phyloP scores from a whole-genome alignment of 2,113 vertebrate species.

The Mesembrinibis cayennensis region DNA sequence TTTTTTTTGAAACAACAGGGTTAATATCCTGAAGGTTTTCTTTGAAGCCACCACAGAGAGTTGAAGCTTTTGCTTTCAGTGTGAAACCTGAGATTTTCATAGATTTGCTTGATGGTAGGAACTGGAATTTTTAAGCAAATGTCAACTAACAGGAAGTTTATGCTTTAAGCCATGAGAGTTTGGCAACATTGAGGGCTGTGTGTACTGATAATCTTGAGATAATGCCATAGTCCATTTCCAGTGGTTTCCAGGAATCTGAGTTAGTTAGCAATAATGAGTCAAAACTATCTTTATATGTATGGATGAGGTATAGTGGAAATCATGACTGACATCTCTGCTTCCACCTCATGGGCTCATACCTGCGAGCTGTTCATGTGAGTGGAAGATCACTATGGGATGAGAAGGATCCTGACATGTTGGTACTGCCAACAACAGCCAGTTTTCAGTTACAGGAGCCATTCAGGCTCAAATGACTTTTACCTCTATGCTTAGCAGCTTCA shows the following conservation, averaged over 20 bases:
- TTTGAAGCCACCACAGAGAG: neutral
- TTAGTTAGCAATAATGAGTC: neutral
- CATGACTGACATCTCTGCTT: neutral
- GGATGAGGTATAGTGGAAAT: neutral
- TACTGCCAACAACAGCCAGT: neutral
- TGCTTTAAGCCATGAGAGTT: neutral
- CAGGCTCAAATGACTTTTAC: neutral
- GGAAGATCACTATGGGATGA: neutral
- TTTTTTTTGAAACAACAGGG: fast-evolving
- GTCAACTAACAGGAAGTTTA: neutral
- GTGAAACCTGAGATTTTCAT: neutral
- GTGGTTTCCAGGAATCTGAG: neutral
- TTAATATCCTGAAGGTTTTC: neutral
- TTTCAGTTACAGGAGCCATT: neutral
- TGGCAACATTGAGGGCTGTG: neutral
- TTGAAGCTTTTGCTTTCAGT: neutral
- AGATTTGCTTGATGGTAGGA: neutral
- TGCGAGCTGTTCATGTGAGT: neutral
- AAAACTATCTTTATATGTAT: neutral
- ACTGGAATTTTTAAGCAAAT: neutral
- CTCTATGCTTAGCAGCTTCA: neutral
- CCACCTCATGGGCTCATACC: neutral
- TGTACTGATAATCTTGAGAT: neutral
- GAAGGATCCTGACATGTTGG: neutral
- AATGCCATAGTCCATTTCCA: neutral